A percentile compares a stretch with the other conserved stretches of the same genome.
These are phyloP conservation scores for Lepetodrilus schrolli DNA, from an alignment of 2,888 invertebrate species.

Conservation along the genomic window DNA sequence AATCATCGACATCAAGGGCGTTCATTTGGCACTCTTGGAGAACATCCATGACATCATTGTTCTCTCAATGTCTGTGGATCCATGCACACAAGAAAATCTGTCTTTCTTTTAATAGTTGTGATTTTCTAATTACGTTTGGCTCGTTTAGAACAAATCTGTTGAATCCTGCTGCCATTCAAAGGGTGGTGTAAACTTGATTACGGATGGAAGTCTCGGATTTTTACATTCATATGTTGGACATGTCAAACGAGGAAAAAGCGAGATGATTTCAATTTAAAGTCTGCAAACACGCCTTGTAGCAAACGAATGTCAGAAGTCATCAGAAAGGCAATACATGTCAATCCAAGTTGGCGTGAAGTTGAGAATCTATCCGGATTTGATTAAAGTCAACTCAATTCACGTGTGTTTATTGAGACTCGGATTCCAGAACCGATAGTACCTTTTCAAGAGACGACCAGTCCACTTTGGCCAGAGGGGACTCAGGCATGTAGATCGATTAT, in stretches of 20 bases:
- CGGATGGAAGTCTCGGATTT: too few species aligned
- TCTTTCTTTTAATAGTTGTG: too few species aligned
- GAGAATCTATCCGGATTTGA: not conserved
- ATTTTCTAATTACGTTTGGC: too few species aligned
- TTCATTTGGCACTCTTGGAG: too few species aligned
- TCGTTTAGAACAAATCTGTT: too few species aligned
- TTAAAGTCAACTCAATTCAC: constrained; percentile 23
- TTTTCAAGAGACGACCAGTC: not conserved
- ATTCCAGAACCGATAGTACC: not conserved
- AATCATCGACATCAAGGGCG: too few species aligned
- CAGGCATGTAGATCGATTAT: not conserved
- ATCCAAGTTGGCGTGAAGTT: constrained; percentile 16
- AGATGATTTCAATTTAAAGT: not conserved
- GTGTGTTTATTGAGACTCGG: constrained; percentile 8
- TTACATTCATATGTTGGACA: not conserved
- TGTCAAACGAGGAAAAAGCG: not conserved
- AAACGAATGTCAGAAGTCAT: not conserved
- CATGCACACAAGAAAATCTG: too few species aligned
- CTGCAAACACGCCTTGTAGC: not conserved
- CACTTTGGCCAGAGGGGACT: not conserved
- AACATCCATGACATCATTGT: too few species aligned
- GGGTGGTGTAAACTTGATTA: too few species aligned
- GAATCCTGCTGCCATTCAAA: too few species aligned
- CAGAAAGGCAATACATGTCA: not conserved
- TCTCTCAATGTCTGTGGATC: too few species aligned